Evolutionary conservation across 2,113 vertebrate genomes (phyloP).

Genomic region (Gymnobelideus leadbeateri): DNA sequence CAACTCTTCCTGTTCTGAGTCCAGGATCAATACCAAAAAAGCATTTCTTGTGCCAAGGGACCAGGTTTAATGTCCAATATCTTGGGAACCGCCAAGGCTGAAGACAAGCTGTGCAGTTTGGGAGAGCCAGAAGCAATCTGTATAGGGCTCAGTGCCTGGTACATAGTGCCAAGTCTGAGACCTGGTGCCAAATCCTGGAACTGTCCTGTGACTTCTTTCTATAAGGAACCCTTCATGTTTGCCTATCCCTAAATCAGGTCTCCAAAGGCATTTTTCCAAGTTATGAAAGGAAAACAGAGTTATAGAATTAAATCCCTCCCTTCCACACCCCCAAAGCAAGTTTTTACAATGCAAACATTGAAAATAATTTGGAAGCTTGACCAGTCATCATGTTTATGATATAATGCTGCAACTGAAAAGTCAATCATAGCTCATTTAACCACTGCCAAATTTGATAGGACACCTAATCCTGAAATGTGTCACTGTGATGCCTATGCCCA

Average conservation of each 20-base stretch:
- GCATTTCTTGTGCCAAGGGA: slow-evolving; percentile 50
- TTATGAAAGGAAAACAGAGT: slow-evolving; percentile 45
- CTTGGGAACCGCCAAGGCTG: slow-evolving; percentile 51
- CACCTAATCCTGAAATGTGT: slow-evolving; percentile 46
- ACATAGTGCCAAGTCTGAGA: slow-evolving; percentile 38
- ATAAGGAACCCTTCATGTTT: slow-evolving; percentile 33
- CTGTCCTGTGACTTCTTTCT: slow-evolving; percentile 10
- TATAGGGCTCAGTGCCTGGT: slow-evolving; percentile 20
- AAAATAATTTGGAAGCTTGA: slow-evolving; percentile 57
- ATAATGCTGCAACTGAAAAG: slow-evolving; percentile 46
- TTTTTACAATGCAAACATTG: slow-evolving; percentile 52
- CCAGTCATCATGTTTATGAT: slow-evolving; percentile 55
- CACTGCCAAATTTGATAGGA: slow-evolving; percentile 21
- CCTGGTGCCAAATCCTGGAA: slow-evolving; percentile 40
- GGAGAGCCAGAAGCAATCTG: slow-evolving; percentile 56
- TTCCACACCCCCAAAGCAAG: slow-evolving; percentile 42
- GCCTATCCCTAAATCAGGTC: slow-evolving; percentile 17
- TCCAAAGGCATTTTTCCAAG: not conserved
- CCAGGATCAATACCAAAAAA: slow-evolving; percentile 49
- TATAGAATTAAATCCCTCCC: slow-evolving; percentile 6
- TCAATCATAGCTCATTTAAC: slow-evolving; percentile 45
- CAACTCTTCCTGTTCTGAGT: slow-evolving; percentile 40
- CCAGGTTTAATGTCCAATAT: slow-evolving; percentile 64
- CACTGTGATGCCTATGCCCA: slow-evolving; percentile 17
- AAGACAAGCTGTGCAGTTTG: slow-evolving; percentile 47